These are phyloP conservation scores for Cyclopterus lumpus DNA, from an alignment of 2,797 vertebrate genomes.

Conservation along the genomic window DNA sequence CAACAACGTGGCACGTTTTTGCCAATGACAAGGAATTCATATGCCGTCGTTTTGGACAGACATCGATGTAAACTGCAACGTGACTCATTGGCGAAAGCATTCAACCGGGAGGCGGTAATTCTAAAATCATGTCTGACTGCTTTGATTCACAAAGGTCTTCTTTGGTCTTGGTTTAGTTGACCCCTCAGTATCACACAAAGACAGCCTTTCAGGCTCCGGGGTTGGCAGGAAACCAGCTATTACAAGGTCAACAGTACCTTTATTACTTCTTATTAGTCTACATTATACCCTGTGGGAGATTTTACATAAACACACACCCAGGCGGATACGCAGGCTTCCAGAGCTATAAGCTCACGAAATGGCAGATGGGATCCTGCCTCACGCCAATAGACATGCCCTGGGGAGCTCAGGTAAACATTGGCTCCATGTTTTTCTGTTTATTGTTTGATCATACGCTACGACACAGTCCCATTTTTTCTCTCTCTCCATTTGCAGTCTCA, in stretches of 20 bases:
- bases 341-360: constrained; percentile 46
- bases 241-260: constrained; percentile 73
- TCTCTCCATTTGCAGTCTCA: constrained; percentile 7
- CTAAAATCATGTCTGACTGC: constrained; percentile 29
- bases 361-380: constrained; percentile 44
- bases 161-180: constrained; percentile 61
- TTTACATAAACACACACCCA: constrained; percentile 70
- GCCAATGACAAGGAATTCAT: too few species aligned
- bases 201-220: constrained; percentile 59
- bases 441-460: constrained; percentile 57
- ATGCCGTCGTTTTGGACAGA: background rate
- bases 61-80: background rate
- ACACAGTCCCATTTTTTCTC: constrained; percentile 22
- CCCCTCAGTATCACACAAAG: constrained; percentile 64
- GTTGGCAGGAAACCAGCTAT: constrained; percentile 74
- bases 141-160: constrained; percentile 37
- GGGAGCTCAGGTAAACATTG: constrained; percentile 63
- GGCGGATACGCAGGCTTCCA: constrained; percentile 34
- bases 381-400: constrained; percentile 36
- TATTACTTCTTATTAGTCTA: constrained; percentile 75
- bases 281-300: constrained; percentile 64
- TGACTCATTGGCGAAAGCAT: background rate
- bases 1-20: background rate
- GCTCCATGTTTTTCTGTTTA: constrained; percentile 65
- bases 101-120: background rate